These are phyloP conservation scores for Brachymystax lenok DNA, from an alignment of 2,797 vertebrate species.

Conservation along the genomic window DNA sequence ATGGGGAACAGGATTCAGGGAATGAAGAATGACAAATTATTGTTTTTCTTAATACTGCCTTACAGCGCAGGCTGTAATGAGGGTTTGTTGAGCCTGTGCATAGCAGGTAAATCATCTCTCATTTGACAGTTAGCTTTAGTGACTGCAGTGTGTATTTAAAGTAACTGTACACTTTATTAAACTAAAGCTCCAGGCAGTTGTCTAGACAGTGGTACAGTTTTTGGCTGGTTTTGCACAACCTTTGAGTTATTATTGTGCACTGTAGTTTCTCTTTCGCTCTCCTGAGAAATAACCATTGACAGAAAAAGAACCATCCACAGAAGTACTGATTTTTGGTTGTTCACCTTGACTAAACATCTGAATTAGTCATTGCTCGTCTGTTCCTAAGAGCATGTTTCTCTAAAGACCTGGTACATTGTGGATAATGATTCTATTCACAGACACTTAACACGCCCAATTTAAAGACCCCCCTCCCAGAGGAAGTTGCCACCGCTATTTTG, in stretches of 20 bases:
- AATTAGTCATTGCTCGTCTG: not conserved
- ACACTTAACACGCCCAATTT: not conserved
- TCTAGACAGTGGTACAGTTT: not conserved
- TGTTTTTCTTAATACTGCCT: no score
- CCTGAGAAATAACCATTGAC: not conserved
- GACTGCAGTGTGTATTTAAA: not conserved
- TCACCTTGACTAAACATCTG: not conserved
- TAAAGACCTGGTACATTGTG: not conserved
- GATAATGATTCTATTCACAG: not conserved
- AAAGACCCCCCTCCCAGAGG: no score
- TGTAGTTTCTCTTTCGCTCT: not conserved
- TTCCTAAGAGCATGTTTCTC: not conserved
- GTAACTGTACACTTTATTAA: not conserved
- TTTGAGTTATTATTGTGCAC: not conserved
- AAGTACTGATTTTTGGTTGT: not conserved
- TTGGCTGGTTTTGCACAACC: not conserved
- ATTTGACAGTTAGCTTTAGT: not conserved
- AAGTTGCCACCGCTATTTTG: no score
- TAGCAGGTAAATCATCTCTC: no score
- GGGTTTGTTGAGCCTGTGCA: no score
- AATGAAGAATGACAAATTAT: not conserved
- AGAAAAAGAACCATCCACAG: no score
- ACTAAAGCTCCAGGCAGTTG: not conserved
- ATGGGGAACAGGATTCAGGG: constrained; percentile 23
- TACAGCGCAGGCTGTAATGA: no score